phyloP scores from a whole-genome alignment of 2,888 invertebrate genomes.

The Coelinius sp. region DNA sequence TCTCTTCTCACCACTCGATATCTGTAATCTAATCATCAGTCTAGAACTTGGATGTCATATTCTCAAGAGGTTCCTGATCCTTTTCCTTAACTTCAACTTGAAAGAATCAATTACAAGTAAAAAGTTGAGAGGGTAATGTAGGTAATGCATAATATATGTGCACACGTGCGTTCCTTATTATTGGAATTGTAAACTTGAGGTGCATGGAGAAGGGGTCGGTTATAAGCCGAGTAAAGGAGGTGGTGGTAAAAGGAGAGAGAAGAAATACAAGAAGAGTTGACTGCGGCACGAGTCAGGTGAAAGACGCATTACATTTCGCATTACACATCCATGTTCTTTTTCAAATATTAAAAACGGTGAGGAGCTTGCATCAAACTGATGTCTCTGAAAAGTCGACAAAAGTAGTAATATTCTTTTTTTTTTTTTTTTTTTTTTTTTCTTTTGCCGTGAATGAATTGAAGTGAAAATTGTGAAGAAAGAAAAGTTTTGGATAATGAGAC shows the following conservation, averaged over 20 bases:
- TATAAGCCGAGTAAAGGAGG: conserved; percentile 22
- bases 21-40: not conserved
- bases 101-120: not conserved
- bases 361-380: not conserved
- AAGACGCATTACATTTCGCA: conserved; percentile 7
- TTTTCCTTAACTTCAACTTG: not conserved
- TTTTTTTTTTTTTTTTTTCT: not conserved
- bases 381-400: not conserved
- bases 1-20: not conserved
- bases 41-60: not conserved
- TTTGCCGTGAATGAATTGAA: not conserved
- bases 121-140: too few relatives aligned
- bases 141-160: not conserved
- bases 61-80: conserved; percentile 9
- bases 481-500: not conserved
- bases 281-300: conserved; percentile 24
- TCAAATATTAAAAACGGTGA: not conserved
- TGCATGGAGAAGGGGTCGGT: conserved; percentile 9
- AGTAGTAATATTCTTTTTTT: too few relatives aligned
- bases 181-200: conserved; percentile 4
- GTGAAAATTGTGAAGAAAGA: conserved; percentile 1
- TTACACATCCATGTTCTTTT: not conserved
- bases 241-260: conserved; percentile 22
- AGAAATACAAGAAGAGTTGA: conserved; percentile 27
- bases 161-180: conserved; percentile 7